A percentile compares a stretch with the other conserved stretches of the same genome.
Evolutionary conservation across 1,140 invertebrate species (phyloP).

Genomic region (Orchesella cincta): DNA sequence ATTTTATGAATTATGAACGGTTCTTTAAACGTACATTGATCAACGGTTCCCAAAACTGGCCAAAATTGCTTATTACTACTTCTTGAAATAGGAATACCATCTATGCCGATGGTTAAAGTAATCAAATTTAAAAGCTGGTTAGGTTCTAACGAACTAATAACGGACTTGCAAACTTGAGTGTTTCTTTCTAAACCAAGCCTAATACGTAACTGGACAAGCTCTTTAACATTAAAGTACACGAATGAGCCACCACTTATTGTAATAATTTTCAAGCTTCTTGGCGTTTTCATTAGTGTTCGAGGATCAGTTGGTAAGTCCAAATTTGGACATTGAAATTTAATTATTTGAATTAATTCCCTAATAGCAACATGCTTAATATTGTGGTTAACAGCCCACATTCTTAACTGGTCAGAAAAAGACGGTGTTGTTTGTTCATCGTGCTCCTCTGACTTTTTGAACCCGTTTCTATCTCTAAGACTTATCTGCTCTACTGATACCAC

Average conservation of each 20-base stretch:
- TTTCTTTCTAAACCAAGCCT: too few species aligned
- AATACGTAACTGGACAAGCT: neutral
- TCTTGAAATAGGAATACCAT: constrained; percentile 1
- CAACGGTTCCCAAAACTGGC: constrained; percentile 1
- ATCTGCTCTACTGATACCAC: too few species aligned
- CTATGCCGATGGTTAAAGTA: constrained; percentile 1
- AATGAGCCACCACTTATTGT: neutral
- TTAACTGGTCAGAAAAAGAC: too few species aligned
- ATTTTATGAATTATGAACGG: neutral
- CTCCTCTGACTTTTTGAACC: too few species aligned
- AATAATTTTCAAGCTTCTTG: neutral
- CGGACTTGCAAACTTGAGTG: too few species aligned
- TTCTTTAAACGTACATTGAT: neutral
- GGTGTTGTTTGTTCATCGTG: too few species aligned
- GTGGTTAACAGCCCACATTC: neutral
- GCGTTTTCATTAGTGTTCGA: constrained; percentile 4
- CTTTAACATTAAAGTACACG: neutral
- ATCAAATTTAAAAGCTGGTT: too few species aligned
- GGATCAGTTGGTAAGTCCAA: neutral
- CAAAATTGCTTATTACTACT: constrained; percentile 13
- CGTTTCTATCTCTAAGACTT: too few species aligned
- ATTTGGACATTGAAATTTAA: neutral
- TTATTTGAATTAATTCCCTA: neutral
- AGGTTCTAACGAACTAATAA: too few species aligned
- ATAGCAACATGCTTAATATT: neutral